A percentile compares a stretch with the other conserved stretches of the same genome.
phyloP scores from a whole-genome alignment of 2,797 vertebrate species.

The Danionella dracula region DNA sequence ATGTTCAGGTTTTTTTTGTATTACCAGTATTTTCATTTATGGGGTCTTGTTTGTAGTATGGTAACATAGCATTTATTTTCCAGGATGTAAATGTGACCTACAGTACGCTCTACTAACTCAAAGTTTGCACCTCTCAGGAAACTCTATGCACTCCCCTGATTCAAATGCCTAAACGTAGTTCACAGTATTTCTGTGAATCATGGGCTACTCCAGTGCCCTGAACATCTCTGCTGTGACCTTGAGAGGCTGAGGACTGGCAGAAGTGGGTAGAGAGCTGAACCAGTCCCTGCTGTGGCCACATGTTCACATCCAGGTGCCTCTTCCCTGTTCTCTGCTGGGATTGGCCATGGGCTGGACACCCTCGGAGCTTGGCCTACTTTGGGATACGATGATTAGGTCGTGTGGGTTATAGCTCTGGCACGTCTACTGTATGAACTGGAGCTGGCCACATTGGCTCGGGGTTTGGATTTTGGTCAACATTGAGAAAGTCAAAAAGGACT shows the following conservation, averaged over 20 bases:
- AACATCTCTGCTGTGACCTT: conserved; percentile 39
- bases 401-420: conserved; percentile 31
- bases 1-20: no score
- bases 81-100: no score
- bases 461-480: conserved; percentile 16
- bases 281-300: conserved; percentile 42
- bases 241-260: conserved; percentile 28
- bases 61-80: no score
- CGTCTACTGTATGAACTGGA: not conserved
- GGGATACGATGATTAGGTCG: conserved; percentile 31
- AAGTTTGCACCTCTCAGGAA: no score
- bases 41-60: no score
- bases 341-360: conserved; percentile 21
- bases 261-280: conserved; percentile 13
- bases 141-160: no score
- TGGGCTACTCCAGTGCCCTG: conserved; percentile 32
- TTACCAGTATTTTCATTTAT: no score
- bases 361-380: conserved; percentile 38
- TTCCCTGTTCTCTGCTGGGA: conserved; percentile 6
- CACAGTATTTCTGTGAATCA: not conserved
- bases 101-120: no score
- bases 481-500: conserved; percentile 28
- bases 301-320: conserved; percentile 37
- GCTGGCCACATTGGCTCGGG: conserved; percentile 20
- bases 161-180: no score